Percentiles rank a stretch among this genome's conserved stretches.
phyloP scores from a whole-genome alignment of 2,888 invertebrate species.

The Hyalella azteca region DNA sequence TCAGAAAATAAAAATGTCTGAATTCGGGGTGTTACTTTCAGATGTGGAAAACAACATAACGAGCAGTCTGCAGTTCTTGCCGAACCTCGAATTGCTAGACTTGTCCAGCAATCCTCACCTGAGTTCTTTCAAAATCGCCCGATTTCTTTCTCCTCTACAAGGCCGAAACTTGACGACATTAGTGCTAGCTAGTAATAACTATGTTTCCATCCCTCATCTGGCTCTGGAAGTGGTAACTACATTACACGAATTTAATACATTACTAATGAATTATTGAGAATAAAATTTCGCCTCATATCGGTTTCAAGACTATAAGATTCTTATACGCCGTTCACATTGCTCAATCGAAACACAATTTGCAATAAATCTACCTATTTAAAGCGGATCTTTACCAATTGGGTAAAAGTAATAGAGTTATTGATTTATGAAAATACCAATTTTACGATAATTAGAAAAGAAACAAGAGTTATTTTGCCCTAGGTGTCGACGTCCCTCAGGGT shows the following conservation, averaged over 20 bases:
- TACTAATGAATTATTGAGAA: too few relatives aligned
- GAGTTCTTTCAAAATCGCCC: slow-evolving; percentile 19
- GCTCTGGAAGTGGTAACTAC: slow-evolving; percentile 45
- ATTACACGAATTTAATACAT: too few relatives aligned
- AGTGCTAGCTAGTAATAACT: slow-evolving; percentile 46
- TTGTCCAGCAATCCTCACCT: slow-evolving; percentile 44
- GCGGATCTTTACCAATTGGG: too few relatives aligned
- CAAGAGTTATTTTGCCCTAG: background rate
- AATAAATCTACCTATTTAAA: too few relatives aligned
- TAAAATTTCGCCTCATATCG: too few relatives aligned
- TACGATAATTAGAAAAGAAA: too few relatives aligned
- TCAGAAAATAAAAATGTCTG: background rate
- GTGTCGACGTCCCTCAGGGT: slow-evolving; percentile 34
- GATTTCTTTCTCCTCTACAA: slow-evolving; percentile 39
- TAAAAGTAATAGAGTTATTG: too few relatives aligned
- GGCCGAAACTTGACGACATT: slow-evolving; percentile 24
- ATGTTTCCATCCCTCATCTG: slow-evolving; percentile 41
- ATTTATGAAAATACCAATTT: too few relatives aligned
- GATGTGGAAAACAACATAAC: background rate
- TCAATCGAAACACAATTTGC: too few relatives aligned
- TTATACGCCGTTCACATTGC: too few relatives aligned
- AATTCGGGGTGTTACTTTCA: background rate
- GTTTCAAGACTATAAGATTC: too few relatives aligned
- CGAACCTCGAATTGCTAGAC: slow-evolving; percentile 42
- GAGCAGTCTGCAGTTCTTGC: slow-evolving; percentile 38